Evolutionary conservation across 2,797 vertebrate genomes (phyloP).

Genomic region (Botia almorhae): DNA sequence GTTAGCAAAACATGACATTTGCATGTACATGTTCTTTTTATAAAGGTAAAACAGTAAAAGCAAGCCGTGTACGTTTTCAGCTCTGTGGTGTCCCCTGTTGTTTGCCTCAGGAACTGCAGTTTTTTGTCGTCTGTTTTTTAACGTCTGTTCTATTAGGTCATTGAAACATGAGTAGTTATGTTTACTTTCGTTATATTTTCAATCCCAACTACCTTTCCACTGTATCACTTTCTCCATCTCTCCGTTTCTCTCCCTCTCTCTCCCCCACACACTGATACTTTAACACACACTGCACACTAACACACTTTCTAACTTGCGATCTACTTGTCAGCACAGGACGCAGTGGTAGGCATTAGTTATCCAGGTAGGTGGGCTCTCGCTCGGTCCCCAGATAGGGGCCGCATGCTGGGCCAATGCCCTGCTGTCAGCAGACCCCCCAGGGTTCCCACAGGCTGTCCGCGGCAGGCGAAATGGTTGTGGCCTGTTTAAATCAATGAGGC

Average conservation of each 20-base stretch:
- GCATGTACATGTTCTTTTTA: not conserved
- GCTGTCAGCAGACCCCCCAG: slow-evolving; percentile 47
- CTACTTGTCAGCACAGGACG: slow-evolving; percentile 39
- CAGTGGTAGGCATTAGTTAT: slow-evolving; percentile 55
- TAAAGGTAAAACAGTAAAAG: not conserved
- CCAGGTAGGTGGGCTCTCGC: slow-evolving; percentile 56
- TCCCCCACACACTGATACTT: not conserved
- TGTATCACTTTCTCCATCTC: not conserved
- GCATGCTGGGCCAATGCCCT: slow-evolving; percentile 56
- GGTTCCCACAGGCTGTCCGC: slow-evolving; percentile 35
- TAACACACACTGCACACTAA: slow-evolving; percentile 4
- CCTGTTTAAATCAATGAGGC: slow-evolving; percentile 61
- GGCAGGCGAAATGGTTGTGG: slow-evolving; percentile 50
- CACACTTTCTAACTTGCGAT: slow-evolving; percentile 32
- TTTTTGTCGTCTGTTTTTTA: not conserved
- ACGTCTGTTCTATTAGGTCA: not conserved
- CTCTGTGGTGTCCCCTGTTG: slow-evolving; percentile 55
- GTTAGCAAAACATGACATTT: slow-evolving; percentile 6
- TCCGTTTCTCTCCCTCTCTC: not conserved
- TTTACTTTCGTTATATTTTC: slow-evolving; percentile 2
- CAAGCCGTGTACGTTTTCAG: slow-evolving; percentile 24
- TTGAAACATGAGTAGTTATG: not conserved
- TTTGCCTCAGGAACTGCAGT: slow-evolving; percentile 36
- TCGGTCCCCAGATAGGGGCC: slow-evolving; percentile 32
- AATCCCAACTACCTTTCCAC: slow-evolving; percentile 13